Conservation (phyloP, 2,888 invertebrate genomes). For the Criorhina ranunculi region DNA sequence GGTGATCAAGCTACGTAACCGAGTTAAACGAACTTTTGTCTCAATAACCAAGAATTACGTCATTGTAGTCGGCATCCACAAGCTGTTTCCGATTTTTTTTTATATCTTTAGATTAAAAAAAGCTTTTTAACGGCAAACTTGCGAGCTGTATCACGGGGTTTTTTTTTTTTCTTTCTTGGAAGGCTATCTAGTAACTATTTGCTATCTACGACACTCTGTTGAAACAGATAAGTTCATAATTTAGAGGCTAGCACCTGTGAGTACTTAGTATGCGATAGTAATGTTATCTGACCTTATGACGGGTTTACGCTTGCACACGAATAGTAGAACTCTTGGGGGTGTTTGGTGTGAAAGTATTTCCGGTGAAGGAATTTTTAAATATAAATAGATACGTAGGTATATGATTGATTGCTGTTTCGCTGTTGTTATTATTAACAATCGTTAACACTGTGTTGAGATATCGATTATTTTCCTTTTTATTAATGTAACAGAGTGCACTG, state of each 20-base stretch:
- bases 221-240: not conserved
- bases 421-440: no score
- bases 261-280: not conserved
- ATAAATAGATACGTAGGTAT: not conserved
- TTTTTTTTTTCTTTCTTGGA: slow-evolving; percentile 5
- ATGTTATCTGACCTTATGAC: slow-evolving; percentile 4
- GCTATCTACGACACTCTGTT: not conserved
- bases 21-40: slow-evolving; percentile 2
- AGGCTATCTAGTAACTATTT: not conserved
- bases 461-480: no score
- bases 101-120: not conserved
- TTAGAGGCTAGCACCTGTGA: not conserved
- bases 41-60: not conserved
- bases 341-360: not conserved
- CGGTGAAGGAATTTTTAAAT: not conserved
- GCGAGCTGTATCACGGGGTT: not conserved
- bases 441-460: no score
- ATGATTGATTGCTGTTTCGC: not conserved
- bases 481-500: no score
- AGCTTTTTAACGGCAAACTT: not conserved
- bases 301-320: not conserved
- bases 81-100: not conserved
- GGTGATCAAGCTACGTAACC: not conserved
- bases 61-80: not conserved
- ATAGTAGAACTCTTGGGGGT: not conserved